phyloP scores from a whole-genome alignment of 2,888 invertebrate genomes.

The Nephrotoma flavescens region DNA sequence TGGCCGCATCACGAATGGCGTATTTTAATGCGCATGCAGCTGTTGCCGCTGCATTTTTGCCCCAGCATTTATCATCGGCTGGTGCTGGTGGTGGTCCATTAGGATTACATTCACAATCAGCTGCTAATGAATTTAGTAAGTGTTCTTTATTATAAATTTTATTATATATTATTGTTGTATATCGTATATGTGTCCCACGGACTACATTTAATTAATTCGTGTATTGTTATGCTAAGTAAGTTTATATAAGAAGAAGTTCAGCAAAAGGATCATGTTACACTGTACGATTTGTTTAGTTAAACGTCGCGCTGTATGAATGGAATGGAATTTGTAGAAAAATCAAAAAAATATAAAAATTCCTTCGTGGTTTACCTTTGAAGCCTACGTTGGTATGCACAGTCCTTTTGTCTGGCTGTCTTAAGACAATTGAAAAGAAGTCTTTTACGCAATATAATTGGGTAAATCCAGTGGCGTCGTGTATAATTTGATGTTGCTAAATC shows the following conservation, averaged over 20 bases:
- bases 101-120: slow-evolving; percentile 28
- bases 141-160: not conserved
- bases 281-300: not conserved
- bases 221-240: not conserved
- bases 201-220: not conserved
- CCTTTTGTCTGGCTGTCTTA: not conserved
- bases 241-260: not conserved
- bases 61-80: slow-evolving; percentile 44
- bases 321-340: not conserved
- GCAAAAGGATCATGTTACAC: not conserved
- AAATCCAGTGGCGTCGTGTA: no score
- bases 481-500: no score
- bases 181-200: not conserved
- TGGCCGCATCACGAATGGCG: slow-evolving; percentile 60
- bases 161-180: not conserved
- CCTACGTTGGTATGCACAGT: not conserved
- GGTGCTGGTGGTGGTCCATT: slow-evolving; percentile 21
- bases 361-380: not conserved
- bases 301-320: not conserved
- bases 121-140: slow-evolving; percentile 22
- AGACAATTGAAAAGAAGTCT: not conserved
- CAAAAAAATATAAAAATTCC: not conserved
- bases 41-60: slow-evolving; percentile 77
- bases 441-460: not conserved
- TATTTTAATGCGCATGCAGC: slow-evolving; percentile 86